phyloP scores from a whole-genome alignment of 2,113 vertebrate species.

The Phaethon lepturus region DNA sequence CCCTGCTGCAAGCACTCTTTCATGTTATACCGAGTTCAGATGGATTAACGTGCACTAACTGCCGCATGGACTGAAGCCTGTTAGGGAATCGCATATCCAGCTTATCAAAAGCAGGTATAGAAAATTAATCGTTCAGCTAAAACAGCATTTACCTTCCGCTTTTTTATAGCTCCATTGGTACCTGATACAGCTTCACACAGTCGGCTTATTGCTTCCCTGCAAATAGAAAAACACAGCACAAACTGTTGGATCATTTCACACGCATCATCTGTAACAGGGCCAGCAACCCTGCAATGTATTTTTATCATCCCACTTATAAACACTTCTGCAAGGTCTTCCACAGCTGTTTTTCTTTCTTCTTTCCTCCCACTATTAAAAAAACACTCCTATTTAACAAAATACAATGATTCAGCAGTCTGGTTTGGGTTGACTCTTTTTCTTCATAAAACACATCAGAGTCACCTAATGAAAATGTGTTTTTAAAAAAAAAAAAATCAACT shows the following conservation, averaged over 20 bases:
- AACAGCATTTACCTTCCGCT: conserved; percentile 82
- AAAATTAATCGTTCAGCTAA: neutral
- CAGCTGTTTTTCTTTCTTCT: neutral
- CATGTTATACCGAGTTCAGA: neutral
- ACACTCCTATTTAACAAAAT: neutral
- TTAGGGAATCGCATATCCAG: neutral
- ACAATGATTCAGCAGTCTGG: neutral
- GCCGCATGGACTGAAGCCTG: neutral
- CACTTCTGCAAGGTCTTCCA: neutral
- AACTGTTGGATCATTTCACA: conserved; percentile 37
- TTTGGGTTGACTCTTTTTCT: neutral
- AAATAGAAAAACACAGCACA: conserved; percentile 51
- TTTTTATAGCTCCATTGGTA: conserved; percentile 81
- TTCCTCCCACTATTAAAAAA: neutral
- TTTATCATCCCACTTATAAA: neutral
- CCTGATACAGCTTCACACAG: conserved; percentile 86
- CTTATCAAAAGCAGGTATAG: neutral
- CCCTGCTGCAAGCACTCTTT: neutral
- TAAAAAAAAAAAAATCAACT: neutral
- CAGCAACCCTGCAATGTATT: conserved; percentile 25
- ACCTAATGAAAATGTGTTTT: neutral
- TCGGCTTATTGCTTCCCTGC: conserved; percentile 92
- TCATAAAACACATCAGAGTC: neutral
- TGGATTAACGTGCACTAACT: neutral
- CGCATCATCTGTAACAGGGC: neutral